These are phyloP conservation scores for Noctilio leporinus DNA, from an alignment of 2,113 vertebrate species.

Conservation along the genomic window DNA sequence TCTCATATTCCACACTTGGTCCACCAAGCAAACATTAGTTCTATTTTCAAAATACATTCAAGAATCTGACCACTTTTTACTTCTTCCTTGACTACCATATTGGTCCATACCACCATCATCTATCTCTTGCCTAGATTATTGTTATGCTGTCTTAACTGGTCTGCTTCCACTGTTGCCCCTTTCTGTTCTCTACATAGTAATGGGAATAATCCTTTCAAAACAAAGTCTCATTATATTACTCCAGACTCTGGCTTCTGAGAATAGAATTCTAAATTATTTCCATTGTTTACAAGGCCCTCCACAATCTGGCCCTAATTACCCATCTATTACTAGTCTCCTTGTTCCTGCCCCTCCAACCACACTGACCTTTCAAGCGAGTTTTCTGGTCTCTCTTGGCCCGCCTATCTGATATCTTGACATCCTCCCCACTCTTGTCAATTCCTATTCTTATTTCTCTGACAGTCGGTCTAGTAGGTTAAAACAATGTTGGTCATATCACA, in stretches of 20 bases:
- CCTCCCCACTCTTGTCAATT: background rate
- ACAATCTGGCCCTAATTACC: accelerated
- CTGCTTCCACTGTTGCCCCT: background rate
- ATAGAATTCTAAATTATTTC: background rate
- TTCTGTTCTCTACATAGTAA: background rate
- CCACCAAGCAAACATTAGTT: background rate
- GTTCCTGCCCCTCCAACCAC: background rate
- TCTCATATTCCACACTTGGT: background rate
- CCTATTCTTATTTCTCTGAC: background rate
- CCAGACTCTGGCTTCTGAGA: background rate
- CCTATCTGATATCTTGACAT: background rate
- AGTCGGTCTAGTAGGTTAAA: background rate
- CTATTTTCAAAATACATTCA: background rate
- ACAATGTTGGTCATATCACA: background rate
- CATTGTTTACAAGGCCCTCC: background rate
- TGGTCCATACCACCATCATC: background rate
- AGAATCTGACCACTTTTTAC: background rate
- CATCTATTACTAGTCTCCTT: background rate
- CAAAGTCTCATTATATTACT: background rate
- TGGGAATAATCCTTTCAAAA: background rate
- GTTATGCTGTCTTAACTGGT: background rate
- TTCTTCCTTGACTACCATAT: background rate
- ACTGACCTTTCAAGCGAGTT: background rate
- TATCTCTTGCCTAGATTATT: background rate
- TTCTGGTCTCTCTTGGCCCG: background rate